Evolutionary conservation across 2,797 vertebrate genomes (phyloP), one percentile per base, ranked within the genome.

Genomic region (Synanceia verrucosa): DNA sequence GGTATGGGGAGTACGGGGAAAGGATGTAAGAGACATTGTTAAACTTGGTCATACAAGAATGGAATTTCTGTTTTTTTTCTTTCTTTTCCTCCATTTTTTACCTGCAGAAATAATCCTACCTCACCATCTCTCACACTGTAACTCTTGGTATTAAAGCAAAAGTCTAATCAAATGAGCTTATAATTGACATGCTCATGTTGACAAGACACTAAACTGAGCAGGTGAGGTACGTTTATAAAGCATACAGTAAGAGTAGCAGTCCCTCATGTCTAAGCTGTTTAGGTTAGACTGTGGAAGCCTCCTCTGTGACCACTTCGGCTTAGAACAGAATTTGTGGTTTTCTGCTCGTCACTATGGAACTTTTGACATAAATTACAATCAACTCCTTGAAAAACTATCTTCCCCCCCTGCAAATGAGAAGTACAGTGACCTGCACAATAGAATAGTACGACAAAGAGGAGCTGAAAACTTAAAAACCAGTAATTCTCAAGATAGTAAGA

Each of bases 321-420:
- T 67, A 68, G 75, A 86, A 83, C 71, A 78, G 82, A 90, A 84
- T 74, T 76, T 83, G 84, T 86, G 86, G 82, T 78, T 78, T 86
- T 80, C 52, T 76, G 68, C 72, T 76, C 47, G 71, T 78, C 85
- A 71, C 76, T 61, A 66, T 80, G 86, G 84, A 88, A 88, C 89
- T 85, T 87, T 72, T 83, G 77, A 83, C 83, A 87, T 91, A 87
- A 91, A 91, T 91, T 88, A 86, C 82, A 88, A 89, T 88, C 85
- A 89, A 88, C 79, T 86, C 91, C 80, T 81, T 87, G 72, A 78
- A 89, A 90, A 88, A 81, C 71, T 71, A 74, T 68, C 68, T 79
- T 71, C 75, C 82, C 83, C 48, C 58, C 52, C 51, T 34, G 41
- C 26, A 46, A 69, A 73, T 67, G 60, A 84, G 68, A 82, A 80